Conservation (phyloP, 1,140 invertebrate genomes). For the Camponotus vicinus region DNA sequence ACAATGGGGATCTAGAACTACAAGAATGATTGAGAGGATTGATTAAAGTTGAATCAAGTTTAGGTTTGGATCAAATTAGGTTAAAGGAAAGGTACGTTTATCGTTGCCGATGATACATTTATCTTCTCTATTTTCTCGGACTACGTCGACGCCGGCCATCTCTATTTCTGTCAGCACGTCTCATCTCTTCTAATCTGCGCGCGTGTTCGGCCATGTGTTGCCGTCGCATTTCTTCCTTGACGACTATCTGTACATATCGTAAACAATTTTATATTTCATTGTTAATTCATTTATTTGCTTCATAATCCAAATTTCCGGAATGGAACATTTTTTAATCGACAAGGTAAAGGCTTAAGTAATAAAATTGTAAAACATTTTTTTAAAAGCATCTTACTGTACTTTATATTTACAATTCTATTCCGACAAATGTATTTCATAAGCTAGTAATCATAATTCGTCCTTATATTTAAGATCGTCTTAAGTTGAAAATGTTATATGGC, state of each 20-base stretch:
- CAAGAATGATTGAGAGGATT: background rate
- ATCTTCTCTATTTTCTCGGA: constrained; percentile 83
- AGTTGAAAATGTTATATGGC: too few species aligned
- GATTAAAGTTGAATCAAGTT: constrained; percentile 57
- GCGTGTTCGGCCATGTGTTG: constrained; percentile 95
- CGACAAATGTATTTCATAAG: background rate
- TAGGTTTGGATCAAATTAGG: constrained; percentile 32
- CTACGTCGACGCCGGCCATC: constrained; percentile 83
- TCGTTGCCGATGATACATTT: constrained; percentile 45
- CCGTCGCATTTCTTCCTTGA: constrained; percentile 94
- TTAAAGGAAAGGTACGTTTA: constrained; percentile 66
- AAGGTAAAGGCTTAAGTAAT: background rate
- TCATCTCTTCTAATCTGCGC: constrained; percentile 91
- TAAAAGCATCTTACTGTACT: background rate
- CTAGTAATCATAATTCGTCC: too few species aligned
- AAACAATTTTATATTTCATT: background rate
- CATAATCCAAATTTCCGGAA: background rate
- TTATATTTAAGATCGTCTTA: too few species aligned
- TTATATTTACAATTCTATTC: background rate
- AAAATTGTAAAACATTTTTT: background rate
- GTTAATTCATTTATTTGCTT: background rate
- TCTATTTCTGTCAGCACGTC: constrained; percentile 84
- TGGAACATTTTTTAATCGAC: background rate
- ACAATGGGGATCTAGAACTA: background rate
- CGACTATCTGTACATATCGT: constrained; percentile 89